phyloP scores from a whole-genome alignment of 92 coral and sea anemone genomes.

The Zoanthus gigantus region DNA sequence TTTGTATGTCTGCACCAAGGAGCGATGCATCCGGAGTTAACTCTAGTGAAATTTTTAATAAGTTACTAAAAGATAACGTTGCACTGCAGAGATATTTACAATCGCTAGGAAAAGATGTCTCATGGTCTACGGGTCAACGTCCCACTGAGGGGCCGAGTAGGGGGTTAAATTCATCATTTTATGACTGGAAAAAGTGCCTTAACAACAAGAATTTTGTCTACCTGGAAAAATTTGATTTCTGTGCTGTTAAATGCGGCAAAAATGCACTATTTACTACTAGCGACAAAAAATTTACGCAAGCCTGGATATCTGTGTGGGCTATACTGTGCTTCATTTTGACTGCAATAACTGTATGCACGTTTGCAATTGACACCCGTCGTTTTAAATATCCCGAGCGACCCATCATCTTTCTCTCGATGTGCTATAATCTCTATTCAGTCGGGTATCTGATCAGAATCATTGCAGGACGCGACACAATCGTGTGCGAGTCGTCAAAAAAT shows the following conservation, averaged over 20 bases:
- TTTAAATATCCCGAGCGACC: constrained; percentile 99
- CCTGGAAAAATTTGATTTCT: constrained; percentile 73
- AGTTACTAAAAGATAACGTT: constrained; percentile 49
- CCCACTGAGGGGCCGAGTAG: constrained; percentile 30
- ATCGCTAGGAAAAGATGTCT: constrained; percentile 53
- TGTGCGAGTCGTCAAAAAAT: constrained; percentile 78
- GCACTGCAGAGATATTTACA: constrained; percentile 72
- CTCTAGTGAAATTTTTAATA: constrained; percentile 69
- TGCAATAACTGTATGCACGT: constrained; percentile 88
- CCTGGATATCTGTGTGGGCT: constrained; percentile 96
- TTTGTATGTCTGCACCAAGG: constrained; percentile 83
- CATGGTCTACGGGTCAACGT: constrained; percentile 20
- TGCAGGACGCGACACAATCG: constrained; percentile 83
- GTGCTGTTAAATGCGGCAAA: constrained; percentile 84
- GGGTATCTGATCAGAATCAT: constrained; percentile 82
- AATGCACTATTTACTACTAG: constrained; percentile 75
- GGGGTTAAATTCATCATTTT: constrained; percentile 42
- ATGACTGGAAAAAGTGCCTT: constrained; percentile 74
- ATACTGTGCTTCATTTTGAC: constrained; percentile 93
- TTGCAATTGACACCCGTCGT: constrained; percentile 89
- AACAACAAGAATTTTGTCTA: constrained; percentile 68
- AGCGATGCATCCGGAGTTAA: constrained; percentile 70
- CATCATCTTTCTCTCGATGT: constrained; percentile 91
- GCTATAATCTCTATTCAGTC: constrained; percentile 92
- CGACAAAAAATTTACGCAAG: constrained; percentile 84